A percentile compares a stretch with the other conserved stretches of the same genome.
phyloP scores from a whole-genome alignment of 2,113 vertebrate species.

The Cacatua alba region DNA sequence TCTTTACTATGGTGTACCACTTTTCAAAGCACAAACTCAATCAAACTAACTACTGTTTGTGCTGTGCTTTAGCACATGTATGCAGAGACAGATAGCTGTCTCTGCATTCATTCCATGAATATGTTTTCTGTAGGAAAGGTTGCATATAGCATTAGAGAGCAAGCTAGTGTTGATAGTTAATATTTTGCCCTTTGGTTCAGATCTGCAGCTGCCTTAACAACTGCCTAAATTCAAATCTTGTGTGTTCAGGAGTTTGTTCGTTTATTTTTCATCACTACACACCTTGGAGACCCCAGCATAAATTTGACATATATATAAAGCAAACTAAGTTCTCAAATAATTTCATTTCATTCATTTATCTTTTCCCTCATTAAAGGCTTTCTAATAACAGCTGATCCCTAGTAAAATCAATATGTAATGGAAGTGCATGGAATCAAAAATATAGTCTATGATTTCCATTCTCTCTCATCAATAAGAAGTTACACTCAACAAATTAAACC shows the following conservation, averaged over 20 bases:
- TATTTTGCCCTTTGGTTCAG: not conserved
- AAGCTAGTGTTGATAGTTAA: not conserved
- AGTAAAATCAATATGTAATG: not conserved
- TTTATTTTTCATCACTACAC: not conserved
- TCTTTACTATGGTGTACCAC: not conserved
- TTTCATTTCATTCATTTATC: not conserved
- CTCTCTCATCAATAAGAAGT: not conserved
- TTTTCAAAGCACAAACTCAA: not conserved
- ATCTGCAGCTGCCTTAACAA: not conserved
- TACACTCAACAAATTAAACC: not conserved
- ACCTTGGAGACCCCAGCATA: not conserved
- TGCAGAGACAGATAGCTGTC: not conserved
- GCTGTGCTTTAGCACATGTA: not conserved
- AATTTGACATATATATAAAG: not conserved
- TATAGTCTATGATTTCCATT: not conserved
- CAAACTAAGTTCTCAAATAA: not conserved
- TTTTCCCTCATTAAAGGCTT: not conserved
- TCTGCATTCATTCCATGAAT: not conserved
- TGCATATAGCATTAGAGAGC: not conserved
- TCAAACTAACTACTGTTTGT: not conserved
- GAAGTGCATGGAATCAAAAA: not conserved
- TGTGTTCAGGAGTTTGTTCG: not conserved
- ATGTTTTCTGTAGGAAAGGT: not conserved
- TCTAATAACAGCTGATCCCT: not conserved
- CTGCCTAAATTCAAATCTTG: not conserved